These are phyloP conservation scores for Carettochelys insculpta DNA, from an alignment of 2,113 vertebrate species.

Conservation along the genomic window DNA sequence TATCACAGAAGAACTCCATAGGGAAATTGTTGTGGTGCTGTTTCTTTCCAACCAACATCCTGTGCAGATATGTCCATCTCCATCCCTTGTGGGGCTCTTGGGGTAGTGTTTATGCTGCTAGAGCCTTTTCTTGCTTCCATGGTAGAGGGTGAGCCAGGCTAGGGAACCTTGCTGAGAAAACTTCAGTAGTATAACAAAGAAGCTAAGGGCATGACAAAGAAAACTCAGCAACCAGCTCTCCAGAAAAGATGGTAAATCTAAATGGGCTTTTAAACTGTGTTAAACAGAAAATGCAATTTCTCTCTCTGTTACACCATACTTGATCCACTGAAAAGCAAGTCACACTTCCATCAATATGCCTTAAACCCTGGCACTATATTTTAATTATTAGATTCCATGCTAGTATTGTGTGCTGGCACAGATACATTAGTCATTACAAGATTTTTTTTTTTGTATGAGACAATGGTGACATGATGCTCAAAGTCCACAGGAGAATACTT, in stretches of 20 bases:
- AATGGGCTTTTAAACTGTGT: constrained; percentile 37
- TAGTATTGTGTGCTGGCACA: constrained; percentile 44
- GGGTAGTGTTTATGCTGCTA: not conserved
- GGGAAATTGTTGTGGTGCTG: not conserved
- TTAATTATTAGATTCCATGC: constrained; percentile 46
- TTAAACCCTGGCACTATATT: constrained; percentile 16
- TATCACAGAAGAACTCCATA: not conserved
- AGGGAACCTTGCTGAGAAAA: not conserved
- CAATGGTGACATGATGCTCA: constrained; percentile 36
- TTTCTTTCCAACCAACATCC: not conserved
- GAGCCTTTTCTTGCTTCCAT: not conserved
- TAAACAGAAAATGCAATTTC: not conserved
- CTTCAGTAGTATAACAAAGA: not conserved
- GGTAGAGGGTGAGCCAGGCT: not conserved
- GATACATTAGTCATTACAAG: constrained; percentile 48
- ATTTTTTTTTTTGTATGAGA: constrained; percentile 42
- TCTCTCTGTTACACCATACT: constrained; percentile 13
- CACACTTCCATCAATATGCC: constrained; percentile 18
- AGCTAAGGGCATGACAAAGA: not conserved
- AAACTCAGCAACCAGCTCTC: constrained; percentile 18
- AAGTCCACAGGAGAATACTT: constrained; percentile 50
- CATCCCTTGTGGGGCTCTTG: too few relatives aligned
- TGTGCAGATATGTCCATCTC: not conserved
- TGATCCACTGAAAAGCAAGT: constrained; percentile 38
- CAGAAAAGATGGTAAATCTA: not conserved